phyloP scores from a whole-genome alignment of 2,113 vertebrate species.

The Lepus americanus region DNA sequence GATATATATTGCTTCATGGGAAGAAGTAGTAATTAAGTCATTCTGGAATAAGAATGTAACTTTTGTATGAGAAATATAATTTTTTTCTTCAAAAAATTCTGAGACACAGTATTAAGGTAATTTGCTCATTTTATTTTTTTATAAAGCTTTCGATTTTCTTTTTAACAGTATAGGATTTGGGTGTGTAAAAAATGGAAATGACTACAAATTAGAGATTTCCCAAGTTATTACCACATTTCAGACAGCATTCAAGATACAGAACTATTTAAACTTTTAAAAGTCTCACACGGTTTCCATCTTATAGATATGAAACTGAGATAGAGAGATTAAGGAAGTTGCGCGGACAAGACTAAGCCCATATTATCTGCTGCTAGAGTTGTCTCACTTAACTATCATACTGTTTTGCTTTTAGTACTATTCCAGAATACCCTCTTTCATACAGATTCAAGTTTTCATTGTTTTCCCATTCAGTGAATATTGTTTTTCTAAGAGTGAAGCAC shows the following conservation, averaged over 20 bases:
- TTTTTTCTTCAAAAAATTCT: constrained; percentile 41
- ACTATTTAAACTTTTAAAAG: not conserved
- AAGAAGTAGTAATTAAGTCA: not conserved
- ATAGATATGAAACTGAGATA: not conserved
- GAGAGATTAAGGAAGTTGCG: not conserved
- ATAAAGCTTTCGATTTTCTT: not conserved
- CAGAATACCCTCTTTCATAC: not conserved
- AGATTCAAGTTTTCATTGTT: not conserved
- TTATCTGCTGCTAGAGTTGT: not conserved
- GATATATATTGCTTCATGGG: not conserved
- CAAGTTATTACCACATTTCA: not conserved
- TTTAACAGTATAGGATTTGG: not conserved
- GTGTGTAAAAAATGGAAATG: not conserved
- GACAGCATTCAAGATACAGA: not conserved
- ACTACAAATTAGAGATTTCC: not conserved
- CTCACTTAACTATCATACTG: not conserved
- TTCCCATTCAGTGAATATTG: not conserved
- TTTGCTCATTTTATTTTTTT: constrained; percentile 26
- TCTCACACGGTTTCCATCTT: not conserved
- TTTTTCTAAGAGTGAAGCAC: constrained; percentile 43
- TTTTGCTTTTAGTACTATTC: not conserved
- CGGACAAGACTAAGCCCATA: not conserved
- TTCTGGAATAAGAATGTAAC: constrained; percentile 2
- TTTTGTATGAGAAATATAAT: not conserved
- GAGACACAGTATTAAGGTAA: constrained; percentile 15